These are phyloP conservation scores for Drosophila subobscura DNA, from an alignment of 1,140 invertebrate species.

Conservation along the genomic window DNA sequence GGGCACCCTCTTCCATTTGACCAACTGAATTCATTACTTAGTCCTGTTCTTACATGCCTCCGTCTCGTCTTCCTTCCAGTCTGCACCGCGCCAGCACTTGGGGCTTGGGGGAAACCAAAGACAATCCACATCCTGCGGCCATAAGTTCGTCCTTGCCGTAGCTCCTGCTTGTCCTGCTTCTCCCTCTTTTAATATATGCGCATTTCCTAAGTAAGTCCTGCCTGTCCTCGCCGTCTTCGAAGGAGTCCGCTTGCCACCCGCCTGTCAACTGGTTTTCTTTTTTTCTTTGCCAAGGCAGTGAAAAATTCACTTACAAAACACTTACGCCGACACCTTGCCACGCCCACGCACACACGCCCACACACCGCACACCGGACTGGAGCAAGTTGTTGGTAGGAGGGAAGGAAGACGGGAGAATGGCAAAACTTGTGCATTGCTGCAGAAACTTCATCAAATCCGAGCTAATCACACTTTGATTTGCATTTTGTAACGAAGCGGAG, in stretches of 20 bases:
- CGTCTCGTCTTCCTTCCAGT: slow-evolving; percentile 3
- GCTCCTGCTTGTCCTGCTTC: neutral
- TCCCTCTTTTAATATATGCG: slow-evolving; percentile 56
- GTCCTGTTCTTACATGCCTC: slow-evolving; percentile 26
- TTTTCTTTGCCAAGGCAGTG: slow-evolving; percentile 35
- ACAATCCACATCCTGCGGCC: slow-evolving; percentile 51
- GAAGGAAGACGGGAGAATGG: slow-evolving; percentile 23
- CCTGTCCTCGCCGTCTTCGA: slow-evolving; percentile 15
- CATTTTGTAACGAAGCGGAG: slow-evolving; percentile 66
- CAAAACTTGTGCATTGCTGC: slow-evolving; percentile 74
- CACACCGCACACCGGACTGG: neutral
- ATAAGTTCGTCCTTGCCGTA: slow-evolving; percentile 32
- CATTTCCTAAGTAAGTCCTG: slow-evolving; percentile 49
- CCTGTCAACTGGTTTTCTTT: slow-evolving; percentile 35
- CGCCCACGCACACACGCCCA: slow-evolving; percentile 28
- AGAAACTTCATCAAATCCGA: slow-evolving; percentile 79
- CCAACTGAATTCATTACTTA: slow-evolving; percentile 44
- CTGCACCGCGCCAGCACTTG: slow-evolving; percentile 13
- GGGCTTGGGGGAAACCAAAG: slow-evolving; percentile 32
- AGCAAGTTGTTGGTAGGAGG: slow-evolving; percentile 1
- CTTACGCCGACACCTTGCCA: slow-evolving; percentile 66
- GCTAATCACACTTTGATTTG: slow-evolving; percentile 82
- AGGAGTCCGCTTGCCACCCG: neutral
- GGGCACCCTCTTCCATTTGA: slow-evolving; percentile 3
- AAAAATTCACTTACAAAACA: slow-evolving; percentile 78